These are phyloP conservation scores for Ptychochromis oligacanthus DNA, from an alignment of 2,113 vertebrate genomes.

Conservation along the genomic window DNA sequence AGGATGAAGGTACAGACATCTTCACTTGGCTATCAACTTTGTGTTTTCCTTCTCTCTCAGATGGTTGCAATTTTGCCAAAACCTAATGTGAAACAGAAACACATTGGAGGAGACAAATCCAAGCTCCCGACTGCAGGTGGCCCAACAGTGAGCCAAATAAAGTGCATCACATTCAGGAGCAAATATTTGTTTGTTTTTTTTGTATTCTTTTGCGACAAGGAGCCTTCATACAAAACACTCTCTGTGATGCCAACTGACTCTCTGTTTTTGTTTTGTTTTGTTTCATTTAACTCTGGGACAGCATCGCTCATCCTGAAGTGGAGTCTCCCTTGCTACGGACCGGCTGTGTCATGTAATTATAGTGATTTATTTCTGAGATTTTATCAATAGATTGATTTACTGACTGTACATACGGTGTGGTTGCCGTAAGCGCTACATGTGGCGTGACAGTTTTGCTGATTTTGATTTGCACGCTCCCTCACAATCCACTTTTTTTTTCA, in stretches of 20 bases:
- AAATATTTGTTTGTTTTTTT: constrained; percentile 18
- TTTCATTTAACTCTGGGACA: neutral
- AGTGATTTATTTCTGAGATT: constrained; percentile 34
- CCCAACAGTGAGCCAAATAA: constrained; percentile 21
- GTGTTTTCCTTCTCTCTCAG: neutral
- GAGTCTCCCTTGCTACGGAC: neutral
- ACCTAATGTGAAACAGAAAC: constrained; percentile 25
- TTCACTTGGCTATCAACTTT: constrained; percentile 8
- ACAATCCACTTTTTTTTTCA: neutral
- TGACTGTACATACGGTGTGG: constrained; percentile 45
- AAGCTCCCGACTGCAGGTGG: constrained; percentile 25
- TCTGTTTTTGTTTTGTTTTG: neutral
- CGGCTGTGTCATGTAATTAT: constrained; percentile 1
- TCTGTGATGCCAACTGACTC: constrained; percentile 10
- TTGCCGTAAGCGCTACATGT: constrained; percentile 12
- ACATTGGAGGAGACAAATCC: constrained; percentile 30
- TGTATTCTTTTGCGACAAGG: constrained; percentile 7
- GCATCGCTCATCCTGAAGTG: neutral
- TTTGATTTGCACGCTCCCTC: constrained; percentile 68
- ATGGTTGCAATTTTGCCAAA: constrained; percentile 30
- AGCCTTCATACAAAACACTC: constrained; percentile 29
- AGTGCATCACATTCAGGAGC: constrained; percentile 23
- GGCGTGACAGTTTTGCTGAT: constrained; percentile 68
- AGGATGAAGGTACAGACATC: constrained; percentile 47
- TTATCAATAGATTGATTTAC: constrained; percentile 49